Base-by-base conservation (phyloP, 2,113 vertebrate species). In the Chaetura pelagica region DNA sequence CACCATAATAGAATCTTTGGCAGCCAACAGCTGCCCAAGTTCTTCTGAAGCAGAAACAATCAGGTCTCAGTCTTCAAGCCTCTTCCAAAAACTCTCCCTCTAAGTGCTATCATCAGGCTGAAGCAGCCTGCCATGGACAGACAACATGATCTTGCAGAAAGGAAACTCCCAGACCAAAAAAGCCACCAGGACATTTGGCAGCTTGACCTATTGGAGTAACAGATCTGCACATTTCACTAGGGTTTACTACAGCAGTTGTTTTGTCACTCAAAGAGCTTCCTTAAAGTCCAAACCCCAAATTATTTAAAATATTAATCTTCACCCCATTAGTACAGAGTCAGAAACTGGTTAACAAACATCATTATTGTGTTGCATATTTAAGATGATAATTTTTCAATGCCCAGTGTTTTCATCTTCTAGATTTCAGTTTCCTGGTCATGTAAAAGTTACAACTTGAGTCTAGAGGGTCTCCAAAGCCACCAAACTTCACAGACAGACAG, bases 31-130 rank as follows among this genome's bases (percentile, higher is more conserved):
- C 90, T 94, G 80, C 92, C 96, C 96, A 84, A 87, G 54, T 76
- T 78, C 92, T 94, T 52, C 94, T 94, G 90, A 97, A 97, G 94
- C 88, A 94, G 90, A 95, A 95, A 92, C 93, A 96, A 87, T 95
- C 94, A 92, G 68, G 40, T 90, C 38, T 58, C 52, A 75, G 66
- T 48, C 80, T 94, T 89, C 57, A 89, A 89, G 8, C 10, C 14
- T 78, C 30, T 95, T 96, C 90, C 88, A 92, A 90, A 96, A 95
- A 57, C 54, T 61, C n/a, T 95, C 86, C 68, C 76, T 96, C 88
- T 94, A 96, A 96, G 77, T 96, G 80, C 76, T 96, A 93, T 90
- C 73, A 84, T 84, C 73, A 94, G 73, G 30, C 75, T 88, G 83
- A 85, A 95, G 67, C 58, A 91, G 67, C 57, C 72, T 93, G 75